Base-by-base conservation (phyloP, 2,113 vertebrate genomes). In the Centropus bengalensis region DNA sequence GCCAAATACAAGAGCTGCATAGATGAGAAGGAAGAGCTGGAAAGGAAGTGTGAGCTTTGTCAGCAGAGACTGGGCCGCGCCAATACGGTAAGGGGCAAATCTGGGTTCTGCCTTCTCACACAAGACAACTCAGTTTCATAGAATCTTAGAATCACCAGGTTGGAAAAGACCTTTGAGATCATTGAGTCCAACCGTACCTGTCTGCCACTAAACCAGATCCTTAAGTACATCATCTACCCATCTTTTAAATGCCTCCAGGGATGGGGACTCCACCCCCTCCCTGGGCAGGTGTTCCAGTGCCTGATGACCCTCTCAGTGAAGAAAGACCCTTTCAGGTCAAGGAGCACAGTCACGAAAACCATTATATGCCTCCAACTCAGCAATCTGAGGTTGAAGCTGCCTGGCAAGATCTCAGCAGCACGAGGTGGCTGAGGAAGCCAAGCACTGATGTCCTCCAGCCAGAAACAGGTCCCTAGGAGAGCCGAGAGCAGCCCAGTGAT, bases 1-100 rank as follows among this genome's bases (percentile, higher is more conserved):
- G 97, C 97, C 91, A 99, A 98, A 93, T 99, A 99, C n/a, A 92
- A 95, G 30, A 96, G 94, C 54, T 99, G 98, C 80, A 30, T 98
- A n/a, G 69, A 98, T 90, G 99, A 98, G 94, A 99, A 98, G 87
- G 98, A 99, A 5, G 98, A 99, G 58, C 64, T 99, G 75, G 98
- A 99, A 79, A 94, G 96, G 83, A 99, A 99, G 91, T 99, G 98
- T 42, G 97, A 98, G 42, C 98, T 98, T 94, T 99, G 99, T 56
- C 98, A 99, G 94, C 93, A 97, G 86, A 98, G 98, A 63, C 74
- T 99, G 62, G 47, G 97, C 87, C 97, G 98, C 1, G 99, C 99
- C 0, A 98, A 98, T 89, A 98, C 97, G 98, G 99, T 99, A 56
- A 47, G 64, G 26, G 47, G 42, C 42, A 52, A 62, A 81, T 14